These are phyloP conservation scores for Dione vanillae DNA, from an alignment of 2,888 invertebrate genomes.

Conservation along the genomic window DNA sequence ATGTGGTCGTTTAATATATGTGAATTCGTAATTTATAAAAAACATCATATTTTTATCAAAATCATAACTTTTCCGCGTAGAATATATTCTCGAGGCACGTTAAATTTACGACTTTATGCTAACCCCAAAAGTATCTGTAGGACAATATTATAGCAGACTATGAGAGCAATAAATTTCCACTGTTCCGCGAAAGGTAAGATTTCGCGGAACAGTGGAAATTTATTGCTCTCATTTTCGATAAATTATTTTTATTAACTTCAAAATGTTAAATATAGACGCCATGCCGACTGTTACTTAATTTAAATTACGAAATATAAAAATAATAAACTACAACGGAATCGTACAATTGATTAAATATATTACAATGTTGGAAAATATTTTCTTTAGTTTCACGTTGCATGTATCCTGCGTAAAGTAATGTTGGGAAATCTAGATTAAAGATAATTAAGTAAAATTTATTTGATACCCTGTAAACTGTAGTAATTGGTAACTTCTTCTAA, in stretches of 20 bases:
- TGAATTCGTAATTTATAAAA: background rate
- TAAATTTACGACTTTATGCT: slow-evolving; percentile 24
- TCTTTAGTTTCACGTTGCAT: too few relatives aligned
- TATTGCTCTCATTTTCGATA: slow-evolving; percentile 66
- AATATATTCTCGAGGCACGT: background rate
- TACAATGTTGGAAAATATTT: too few relatives aligned
- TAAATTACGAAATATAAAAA: too few relatives aligned
- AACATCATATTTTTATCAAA: background rate
- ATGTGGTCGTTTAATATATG: too few relatives aligned
- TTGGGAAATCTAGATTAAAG: too few relatives aligned
- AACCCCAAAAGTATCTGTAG: slow-evolving; percentile 16
- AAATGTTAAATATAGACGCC: slow-evolving; percentile 77
- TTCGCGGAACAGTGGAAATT: too few relatives aligned
- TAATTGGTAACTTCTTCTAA: too few relatives aligned
- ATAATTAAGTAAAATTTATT: too few relatives aligned
- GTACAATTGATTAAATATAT: too few relatives aligned
- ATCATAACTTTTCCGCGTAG: background rate
- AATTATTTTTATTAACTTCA: slow-evolving; percentile 82
- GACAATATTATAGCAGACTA: slow-evolving; percentile 29
- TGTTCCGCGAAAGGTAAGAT: slow-evolving; percentile 67
- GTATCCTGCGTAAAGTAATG: too few relatives aligned
- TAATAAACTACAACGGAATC: too few relatives aligned
- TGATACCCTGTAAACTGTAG: too few relatives aligned
- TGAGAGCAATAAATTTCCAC: slow-evolving; percentile 68
- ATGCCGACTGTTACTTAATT: slow-evolving; percentile 53